Conservation (phyloP, 2,888 invertebrate species). For the Leptodirus hochenwartii region DNA sequence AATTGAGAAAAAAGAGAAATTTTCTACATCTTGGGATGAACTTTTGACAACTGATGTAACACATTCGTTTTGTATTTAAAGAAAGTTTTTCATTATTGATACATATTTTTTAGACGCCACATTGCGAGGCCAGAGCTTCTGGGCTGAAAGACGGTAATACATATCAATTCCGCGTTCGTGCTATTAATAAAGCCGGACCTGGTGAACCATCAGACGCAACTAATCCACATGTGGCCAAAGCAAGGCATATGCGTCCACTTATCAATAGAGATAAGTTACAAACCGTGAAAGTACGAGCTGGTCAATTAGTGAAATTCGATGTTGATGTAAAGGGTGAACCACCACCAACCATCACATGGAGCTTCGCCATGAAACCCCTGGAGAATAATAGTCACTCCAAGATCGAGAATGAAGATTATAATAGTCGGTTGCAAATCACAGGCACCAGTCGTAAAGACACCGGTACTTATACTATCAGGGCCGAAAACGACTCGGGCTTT, state of each 20-base stretch:
- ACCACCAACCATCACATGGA: slow-evolving; percentile 78
- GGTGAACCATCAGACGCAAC: slow-evolving; percentile 83
- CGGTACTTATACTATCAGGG: slow-evolving; percentile 78
- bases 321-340: slow-evolving; percentile 96
- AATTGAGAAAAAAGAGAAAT: slow-evolving; percentile 77
- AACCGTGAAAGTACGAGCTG: slow-evolving; percentile 74
- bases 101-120: slow-evolving; percentile 36
- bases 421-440: slow-evolving; percentile 65
- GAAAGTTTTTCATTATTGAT: slow-evolving; percentile 6
- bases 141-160: slow-evolving; percentile 78
- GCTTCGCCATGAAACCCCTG: slow-evolving; percentile 45
- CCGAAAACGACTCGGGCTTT: slow-evolving; percentile 82
- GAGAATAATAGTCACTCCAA: slow-evolving; percentile 49
- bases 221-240: slow-evolving; percentile 72
- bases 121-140: slow-evolving; percentile 65
- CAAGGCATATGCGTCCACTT: slow-evolving; percentile 74
- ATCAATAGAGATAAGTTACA: slow-evolving; percentile 91
- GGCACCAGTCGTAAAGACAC: slow-evolving; percentile 72
- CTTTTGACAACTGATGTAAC: slow-evolving; percentile 52
- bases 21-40: slow-evolving; percentile 63
- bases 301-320: slow-evolving; percentile 76
- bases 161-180: slow-evolving; percentile 89
- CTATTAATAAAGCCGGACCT: slow-evolving; percentile 87
- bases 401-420: slow-evolving; percentile 81
- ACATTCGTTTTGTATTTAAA: no score